Evolutionary conservation across 2,888 invertebrate species (phyloP).

Genomic region (Megaustenia siamemsis): DNA sequence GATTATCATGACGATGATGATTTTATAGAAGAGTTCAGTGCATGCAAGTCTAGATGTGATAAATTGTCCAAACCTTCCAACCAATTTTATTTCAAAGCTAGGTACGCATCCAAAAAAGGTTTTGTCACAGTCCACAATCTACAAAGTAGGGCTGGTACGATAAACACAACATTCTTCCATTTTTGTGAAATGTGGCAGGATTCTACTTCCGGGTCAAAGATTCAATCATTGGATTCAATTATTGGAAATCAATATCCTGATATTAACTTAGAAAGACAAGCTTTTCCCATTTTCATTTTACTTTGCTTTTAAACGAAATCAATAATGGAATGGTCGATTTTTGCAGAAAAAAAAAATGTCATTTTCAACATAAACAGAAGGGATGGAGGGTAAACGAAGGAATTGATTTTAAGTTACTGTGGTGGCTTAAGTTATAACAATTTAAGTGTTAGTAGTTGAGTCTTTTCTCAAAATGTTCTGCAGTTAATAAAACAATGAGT

Average conservation of each 20-base stretch:
- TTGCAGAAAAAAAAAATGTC: too few species aligned
- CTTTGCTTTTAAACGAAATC: too few species aligned
- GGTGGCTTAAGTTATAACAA: too few species aligned
- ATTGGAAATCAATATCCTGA: not conserved
- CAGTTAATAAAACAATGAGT: too few species aligned
- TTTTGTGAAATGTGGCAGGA: constrained; percentile 32
- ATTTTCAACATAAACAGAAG: too few species aligned
- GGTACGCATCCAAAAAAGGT: not conserved
- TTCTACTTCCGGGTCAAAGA: constrained; percentile 28
- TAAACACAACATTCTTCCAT: constrained; percentile 38
- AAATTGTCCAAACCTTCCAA: not conserved
- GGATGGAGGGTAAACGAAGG: too few species aligned
- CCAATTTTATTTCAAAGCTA: not conserved
- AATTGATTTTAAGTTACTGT: too few species aligned
- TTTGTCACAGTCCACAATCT: not conserved
- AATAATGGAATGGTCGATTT: too few species aligned
- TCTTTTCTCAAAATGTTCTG: too few species aligned
- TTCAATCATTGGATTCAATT: not conserved
- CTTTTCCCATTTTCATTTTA: not conserved
- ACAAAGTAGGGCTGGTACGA: constrained; percentile 1
- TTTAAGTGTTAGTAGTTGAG: too few species aligned
- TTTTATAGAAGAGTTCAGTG: not conserved
- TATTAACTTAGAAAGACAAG: not conserved
- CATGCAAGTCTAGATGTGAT: not conserved
- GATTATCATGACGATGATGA: not conserved